phyloP scores from a whole-genome alignment of 2,888 invertebrate species.

The Vanessa cardui region DNA sequence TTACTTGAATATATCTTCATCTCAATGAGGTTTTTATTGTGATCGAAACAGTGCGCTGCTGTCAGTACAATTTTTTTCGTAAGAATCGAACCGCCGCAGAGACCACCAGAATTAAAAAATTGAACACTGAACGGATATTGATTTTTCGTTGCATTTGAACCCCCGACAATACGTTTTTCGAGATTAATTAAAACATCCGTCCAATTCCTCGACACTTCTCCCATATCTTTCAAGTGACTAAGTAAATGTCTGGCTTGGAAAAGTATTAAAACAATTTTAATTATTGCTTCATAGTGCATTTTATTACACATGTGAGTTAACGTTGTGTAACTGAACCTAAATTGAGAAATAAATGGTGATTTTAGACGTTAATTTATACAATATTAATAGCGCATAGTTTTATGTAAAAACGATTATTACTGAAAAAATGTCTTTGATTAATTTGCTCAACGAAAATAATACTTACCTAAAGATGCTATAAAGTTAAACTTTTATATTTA shows the following conservation, averaged over 20 bases:
- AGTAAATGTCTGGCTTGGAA: conserved; percentile 20
- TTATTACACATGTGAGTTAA: conserved; percentile 32
- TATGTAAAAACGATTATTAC: too few relatives aligned
- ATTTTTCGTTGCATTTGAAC: conserved; percentile 38
- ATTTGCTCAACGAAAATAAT: too few relatives aligned
- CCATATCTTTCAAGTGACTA: conserved; percentile 51
- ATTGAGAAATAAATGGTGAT: not conserved
- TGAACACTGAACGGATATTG: conserved; percentile 49
- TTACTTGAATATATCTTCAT: conserved; percentile 51
- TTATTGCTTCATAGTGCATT: conserved; percentile 34
- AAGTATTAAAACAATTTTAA: conserved; percentile 28
- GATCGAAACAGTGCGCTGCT: conserved; percentile 56
- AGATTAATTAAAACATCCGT: conserved; percentile 32
- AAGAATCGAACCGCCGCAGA: conserved; percentile 52
- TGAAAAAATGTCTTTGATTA: too few relatives aligned
- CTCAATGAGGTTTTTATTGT: conserved; percentile 48
- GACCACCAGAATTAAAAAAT: conserved; percentile 49
- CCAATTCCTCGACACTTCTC: conserved; percentile 43
- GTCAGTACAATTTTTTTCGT: conserved; percentile 51
- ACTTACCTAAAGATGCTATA: too few relatives aligned
- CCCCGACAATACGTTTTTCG: conserved; percentile 47
- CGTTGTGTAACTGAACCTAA: not conserved
- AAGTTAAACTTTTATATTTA: too few relatives aligned
- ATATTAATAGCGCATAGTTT: not conserved
- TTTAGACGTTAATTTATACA: not conserved